Conservation (phyloP, 2,113 vertebrate species). For the Rhabdomys dilectus region DNA sequence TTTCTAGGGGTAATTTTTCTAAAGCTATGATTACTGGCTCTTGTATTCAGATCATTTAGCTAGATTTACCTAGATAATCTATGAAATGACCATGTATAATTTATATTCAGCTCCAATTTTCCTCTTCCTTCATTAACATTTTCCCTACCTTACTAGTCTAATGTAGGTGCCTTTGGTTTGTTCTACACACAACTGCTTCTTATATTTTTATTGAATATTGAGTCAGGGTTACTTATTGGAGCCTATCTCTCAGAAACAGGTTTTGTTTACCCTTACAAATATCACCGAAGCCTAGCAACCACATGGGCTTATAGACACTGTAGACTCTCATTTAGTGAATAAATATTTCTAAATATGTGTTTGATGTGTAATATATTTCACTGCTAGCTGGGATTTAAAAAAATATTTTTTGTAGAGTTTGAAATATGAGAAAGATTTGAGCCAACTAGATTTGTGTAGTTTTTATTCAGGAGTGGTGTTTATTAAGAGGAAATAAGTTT, state of each 20-base stretch:
- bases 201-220: not conserved
- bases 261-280: not conserved
- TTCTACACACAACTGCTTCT: not conserved
- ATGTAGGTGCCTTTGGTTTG: not conserved
- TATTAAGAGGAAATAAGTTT: not conserved
- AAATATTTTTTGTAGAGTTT: not conserved
- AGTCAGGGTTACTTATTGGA: not conserved
- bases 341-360: not conserved
- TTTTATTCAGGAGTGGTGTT: not conserved
- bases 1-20: not conserved
- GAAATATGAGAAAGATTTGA: not conserved
- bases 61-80: conserved; percentile 17
- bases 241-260: not conserved
- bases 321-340: not conserved
- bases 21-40: not conserved
- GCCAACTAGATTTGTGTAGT: not conserved
- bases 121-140: not conserved
- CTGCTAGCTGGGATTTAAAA: not conserved
- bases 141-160: not conserved
- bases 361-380: not conserved
- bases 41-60: not conserved
- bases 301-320: not conserved
- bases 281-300: not conserved
- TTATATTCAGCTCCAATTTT: conserved; percentile 11
- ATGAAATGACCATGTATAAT: not conserved